A percentile compares a stretch with the other conserved stretches of the same genome.
Conservation (phyloP, 2,888 invertebrate species). For the Orchesellides sinensis region DNA sequence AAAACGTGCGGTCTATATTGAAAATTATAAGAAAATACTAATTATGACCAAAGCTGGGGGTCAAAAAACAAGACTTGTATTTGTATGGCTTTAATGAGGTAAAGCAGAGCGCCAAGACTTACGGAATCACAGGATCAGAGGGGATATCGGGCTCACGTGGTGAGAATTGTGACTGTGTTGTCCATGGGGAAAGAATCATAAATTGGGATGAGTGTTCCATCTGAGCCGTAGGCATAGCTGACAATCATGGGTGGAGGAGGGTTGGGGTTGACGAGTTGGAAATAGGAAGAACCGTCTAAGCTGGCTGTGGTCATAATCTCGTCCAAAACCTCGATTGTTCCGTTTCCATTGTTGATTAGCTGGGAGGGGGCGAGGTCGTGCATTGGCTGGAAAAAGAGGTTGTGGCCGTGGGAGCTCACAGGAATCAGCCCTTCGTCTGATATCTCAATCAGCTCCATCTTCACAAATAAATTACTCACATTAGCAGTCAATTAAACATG, state of each 20-base stretch:
- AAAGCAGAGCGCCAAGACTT: background rate
- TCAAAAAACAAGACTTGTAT: background rate
- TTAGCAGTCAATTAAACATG: background rate
- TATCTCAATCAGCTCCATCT: too few species aligned
- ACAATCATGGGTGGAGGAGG: background rate
- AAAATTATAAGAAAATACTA: background rate
- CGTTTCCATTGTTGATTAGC: too few species aligned
- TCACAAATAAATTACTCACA: background rate
- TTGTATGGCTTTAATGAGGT: background rate
- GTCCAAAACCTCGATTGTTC: too few species aligned
- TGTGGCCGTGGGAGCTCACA: too few species aligned
- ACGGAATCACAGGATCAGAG: constrained; percentile 19
- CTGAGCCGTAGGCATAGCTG: constrained; percentile 15
- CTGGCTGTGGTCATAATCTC: too few species aligned
- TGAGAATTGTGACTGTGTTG: constrained; percentile 12
- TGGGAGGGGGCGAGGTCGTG: too few species aligned
- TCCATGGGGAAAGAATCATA: constrained; percentile 20
- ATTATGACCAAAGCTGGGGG: background rate
- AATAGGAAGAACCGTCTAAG: too few species aligned
- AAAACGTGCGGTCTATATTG: constrained; percentile 64
- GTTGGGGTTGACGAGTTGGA: constrained; percentile 26
- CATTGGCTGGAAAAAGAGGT: too few species aligned
- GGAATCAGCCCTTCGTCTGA: too few species aligned
- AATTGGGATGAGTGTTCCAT: constrained; percentile 33
- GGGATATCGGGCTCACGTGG: background rate